Evolutionary conservation across 2,888 invertebrate genomes (phyloP), one percentile per base, ranked within the genome.

Genomic region (Myopa tessellatipennis): DNA sequence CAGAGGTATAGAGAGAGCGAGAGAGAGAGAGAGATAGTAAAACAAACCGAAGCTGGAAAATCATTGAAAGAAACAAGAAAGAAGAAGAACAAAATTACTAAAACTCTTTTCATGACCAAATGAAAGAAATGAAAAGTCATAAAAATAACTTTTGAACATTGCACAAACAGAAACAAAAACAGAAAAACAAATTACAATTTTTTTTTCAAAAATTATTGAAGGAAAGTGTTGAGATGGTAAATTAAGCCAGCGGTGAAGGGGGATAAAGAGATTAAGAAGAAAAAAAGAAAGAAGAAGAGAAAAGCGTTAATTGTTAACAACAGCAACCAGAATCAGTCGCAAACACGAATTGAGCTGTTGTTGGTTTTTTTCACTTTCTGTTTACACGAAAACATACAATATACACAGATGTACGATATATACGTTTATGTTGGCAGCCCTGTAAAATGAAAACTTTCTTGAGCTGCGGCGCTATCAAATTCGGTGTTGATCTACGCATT

Each of bases 231-330:
- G 12, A 60, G 18, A 67, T 50, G 10, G 18, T 38, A 55, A 38
- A 55, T 38, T 50, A 50, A 34, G 34, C 10, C 18, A 12, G 7
- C 10, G 45, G 45, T 10, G 45, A 12, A 16, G 14, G 50, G 26
- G 65, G 18, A 16, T 26, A 34, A 36, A 65, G 26, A 74, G 26
- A 18, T 50, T 26, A 65, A 2, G 55, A 38, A 40, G 38, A 45
- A 69, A 65, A 2, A 38, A 38, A 40, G 38, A 45, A 69, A 14
- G 10, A 60, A 60, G 18, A 5, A 60, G 60, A 18, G 18, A 65
- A 85, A 83, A 82, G 82, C 45, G 18, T 73, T 63, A 83, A 40
- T 58, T 75, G 10, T 40, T 55, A 80, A 77, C 82, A 83, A 81
- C 78, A 74, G 74, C 69, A 72, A 18, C 14, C 40, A 55, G 6